These are phyloP conservation scores for Chlorodrepanis virens DNA, from an alignment of 2,113 vertebrate species.

Conservation along the genomic window DNA sequence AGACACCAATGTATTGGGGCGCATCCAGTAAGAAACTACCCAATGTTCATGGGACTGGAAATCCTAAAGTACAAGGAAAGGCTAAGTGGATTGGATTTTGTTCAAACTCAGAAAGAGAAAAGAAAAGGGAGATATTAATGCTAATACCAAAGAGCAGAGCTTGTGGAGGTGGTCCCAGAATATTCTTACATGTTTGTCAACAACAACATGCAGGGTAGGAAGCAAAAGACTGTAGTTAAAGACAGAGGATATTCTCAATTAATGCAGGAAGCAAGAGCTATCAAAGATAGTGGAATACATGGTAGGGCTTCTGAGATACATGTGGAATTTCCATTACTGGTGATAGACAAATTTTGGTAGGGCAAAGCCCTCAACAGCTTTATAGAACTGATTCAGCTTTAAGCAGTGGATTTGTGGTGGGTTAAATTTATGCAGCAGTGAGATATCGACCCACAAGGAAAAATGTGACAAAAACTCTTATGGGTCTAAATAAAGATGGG, in stretches of 20 bases:
- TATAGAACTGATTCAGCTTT: not conserved
- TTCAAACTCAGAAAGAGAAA: not conserved
- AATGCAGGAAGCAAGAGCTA: not conserved
- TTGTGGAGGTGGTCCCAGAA: not conserved
- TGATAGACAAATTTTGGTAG: not conserved
- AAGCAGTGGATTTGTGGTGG: not conserved
- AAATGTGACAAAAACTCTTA: not conserved
- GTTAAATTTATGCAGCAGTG: not conserved
- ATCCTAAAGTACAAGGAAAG: not conserved
- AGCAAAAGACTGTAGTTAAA: not conserved
- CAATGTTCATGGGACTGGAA: not conserved
- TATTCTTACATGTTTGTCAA: not conserved
- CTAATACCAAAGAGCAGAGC: not conserved
- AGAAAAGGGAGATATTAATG: not conserved
- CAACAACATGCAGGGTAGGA: not conserved
- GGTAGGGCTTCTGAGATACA: not conserved
- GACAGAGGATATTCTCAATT: not conserved
- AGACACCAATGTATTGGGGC: rapidly evolving
- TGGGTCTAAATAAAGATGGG: not conserved
- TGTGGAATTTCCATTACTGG: not conserved
- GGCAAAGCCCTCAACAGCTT: not conserved
- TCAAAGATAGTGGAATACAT: rapidly evolving
- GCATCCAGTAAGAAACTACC: not conserved
- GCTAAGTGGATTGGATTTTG: not conserved
- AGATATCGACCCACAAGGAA: rapidly evolving